These are phyloP conservation scores for Andricus quercusramuli DNA, from an alignment of 2,888 invertebrate genomes.

Conservation along the genomic window DNA sequence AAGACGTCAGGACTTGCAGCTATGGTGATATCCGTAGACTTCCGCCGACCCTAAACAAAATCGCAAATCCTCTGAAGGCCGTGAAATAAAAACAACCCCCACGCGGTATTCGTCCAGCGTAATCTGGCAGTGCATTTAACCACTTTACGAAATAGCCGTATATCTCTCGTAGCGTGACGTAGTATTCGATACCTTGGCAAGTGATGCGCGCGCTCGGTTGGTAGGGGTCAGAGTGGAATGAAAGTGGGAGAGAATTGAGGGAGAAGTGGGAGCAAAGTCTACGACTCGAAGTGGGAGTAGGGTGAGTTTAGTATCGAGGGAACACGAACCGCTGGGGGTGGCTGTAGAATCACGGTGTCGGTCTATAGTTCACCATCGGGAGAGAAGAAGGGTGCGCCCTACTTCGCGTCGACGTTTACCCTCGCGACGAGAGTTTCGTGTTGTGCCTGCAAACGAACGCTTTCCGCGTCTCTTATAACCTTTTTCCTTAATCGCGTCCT, in stretches of 20 bases:
- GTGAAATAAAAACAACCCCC: slow-evolving; percentile 23
- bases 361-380: slow-evolving; percentile 59
- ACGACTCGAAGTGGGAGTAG: slow-evolving; percentile 49
- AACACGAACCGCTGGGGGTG: slow-evolving; percentile 56
- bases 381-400: slow-evolving; percentile 75
- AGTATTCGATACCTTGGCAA: slow-evolving; percentile 75
- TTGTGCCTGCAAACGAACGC: slow-evolving; percentile 39
- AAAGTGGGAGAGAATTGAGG: slow-evolving; percentile 49
- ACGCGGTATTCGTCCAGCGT: slow-evolving; percentile 62
- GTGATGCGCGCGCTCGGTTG: slow-evolving; percentile 60
- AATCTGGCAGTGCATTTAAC: slow-evolving; percentile 77
- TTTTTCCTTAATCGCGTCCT: slow-evolving; percentile 3
- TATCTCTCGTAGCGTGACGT: slow-evolving; percentile 72
- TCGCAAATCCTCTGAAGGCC: neutral
- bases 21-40: neutral
- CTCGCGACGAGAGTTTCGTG: slow-evolving; percentile 55
- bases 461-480: slow-evolving; percentile 12
- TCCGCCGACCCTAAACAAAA: neutral
- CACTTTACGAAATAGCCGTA: slow-evolving; percentile 75
- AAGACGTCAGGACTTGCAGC: neutral
- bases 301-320: slow-evolving; percentile 52
- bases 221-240: slow-evolving; percentile 56
- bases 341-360: slow-evolving; percentile 66
- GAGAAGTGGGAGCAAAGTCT: slow-evolving; percentile 47
- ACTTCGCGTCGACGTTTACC: slow-evolving; percentile 71